These are phyloP conservation scores for Gymnocheta viridis DNA, from an alignment of 2,888 invertebrate genomes.

Conservation along the genomic window DNA sequence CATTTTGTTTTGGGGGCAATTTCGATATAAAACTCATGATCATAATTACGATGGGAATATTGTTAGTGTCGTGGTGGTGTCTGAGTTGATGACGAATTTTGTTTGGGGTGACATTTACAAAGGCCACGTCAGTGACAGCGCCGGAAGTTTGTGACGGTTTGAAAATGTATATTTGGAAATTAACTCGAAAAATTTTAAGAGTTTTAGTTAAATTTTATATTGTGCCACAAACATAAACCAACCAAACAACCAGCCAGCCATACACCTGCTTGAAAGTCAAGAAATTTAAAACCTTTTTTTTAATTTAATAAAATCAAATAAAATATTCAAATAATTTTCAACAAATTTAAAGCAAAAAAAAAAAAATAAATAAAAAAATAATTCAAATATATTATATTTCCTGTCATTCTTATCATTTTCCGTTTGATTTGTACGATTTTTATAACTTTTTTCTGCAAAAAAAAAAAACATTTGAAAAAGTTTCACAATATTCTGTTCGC, in stretches of 20 bases:
- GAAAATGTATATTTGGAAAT: conserved; percentile 27
- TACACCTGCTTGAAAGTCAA: conserved; percentile 22
- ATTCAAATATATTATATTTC: too few relatives aligned
- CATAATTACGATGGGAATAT: not conserved
- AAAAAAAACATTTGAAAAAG: conserved; percentile 38
- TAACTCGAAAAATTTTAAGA: conserved; percentile 10
- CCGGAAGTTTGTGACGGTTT: conserved; percentile 42
- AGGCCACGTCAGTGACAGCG: not conserved
- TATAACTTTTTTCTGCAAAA: conserved; percentile 29
- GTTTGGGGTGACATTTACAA: conserved; percentile 2
- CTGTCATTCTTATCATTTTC: conserved; percentile 53
- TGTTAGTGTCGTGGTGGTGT: not conserved
- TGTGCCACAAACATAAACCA: not conserved
- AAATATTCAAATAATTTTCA: conserved; percentile 8
- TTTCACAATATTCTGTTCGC: conserved; percentile 36
- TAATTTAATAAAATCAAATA: not conserved
- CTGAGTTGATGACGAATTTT: conserved; percentile 10
- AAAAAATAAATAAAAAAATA: too few relatives aligned
- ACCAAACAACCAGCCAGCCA: not conserved
- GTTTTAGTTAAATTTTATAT: conserved; percentile 5
- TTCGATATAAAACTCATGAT: not conserved
- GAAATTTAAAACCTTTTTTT: not conserved
- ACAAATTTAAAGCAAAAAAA: not conserved
- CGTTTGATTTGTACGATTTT: conserved; percentile 41
- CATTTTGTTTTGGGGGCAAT: conserved; percentile 25